phyloP scores from a whole-genome alignment of 2,888 invertebrate species.

The Noctua janthe region DNA sequence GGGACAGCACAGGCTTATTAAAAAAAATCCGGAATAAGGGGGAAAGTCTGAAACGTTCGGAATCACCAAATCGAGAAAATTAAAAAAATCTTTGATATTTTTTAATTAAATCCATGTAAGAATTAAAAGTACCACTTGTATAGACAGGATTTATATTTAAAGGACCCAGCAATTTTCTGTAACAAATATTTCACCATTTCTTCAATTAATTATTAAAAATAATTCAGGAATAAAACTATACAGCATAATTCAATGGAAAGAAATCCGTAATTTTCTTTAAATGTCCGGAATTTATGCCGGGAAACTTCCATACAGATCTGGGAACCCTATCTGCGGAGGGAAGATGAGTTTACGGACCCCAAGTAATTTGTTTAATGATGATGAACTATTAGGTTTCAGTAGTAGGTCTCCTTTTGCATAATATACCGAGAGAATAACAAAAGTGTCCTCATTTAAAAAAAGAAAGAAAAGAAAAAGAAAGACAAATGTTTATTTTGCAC shows the following conservation, averaged over 20 bases:
- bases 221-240: not conserved
- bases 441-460: not conserved
- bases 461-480: too few species aligned
- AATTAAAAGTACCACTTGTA: not conserved
- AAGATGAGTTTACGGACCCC: not conserved
- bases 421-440: not conserved
- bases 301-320: not conserved
- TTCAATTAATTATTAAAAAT: not conserved
- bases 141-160: not conserved
- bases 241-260: not conserved
- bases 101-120: not conserved
- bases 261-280: not conserved
- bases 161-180: not conserved
- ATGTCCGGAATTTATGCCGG: not conserved
- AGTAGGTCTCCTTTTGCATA: not conserved
- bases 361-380: not conserved
- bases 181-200: not conserved
- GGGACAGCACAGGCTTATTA: too few species aligned
- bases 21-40: not conserved
- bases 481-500: too few species aligned
- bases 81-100: not conserved
- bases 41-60: not conserved
- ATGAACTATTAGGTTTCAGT: not conserved
- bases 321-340: not conserved
- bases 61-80: not conserved